Conservation (phyloP, 2,797 vertebrate genomes). For the Telmatherina bonti region DNA sequence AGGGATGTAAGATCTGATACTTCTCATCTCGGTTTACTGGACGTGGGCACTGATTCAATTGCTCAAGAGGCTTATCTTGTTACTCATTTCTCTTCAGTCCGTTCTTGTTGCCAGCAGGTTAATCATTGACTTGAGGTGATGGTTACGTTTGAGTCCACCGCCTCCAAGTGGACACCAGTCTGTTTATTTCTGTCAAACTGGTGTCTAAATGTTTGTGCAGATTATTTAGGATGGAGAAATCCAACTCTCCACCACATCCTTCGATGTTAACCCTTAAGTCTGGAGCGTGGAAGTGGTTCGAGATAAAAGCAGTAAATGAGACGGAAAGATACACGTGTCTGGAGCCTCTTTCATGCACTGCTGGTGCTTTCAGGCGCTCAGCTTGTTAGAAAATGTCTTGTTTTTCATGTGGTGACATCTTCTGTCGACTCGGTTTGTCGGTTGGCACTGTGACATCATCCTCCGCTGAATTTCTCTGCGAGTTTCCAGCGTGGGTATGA, state of each 20-base stretch:
- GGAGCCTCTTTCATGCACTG: neutral
- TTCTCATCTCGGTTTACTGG: too few relatives aligned
- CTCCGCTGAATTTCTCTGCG: neutral
- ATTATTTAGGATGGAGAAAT: neutral
- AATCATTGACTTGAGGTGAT: neutral
- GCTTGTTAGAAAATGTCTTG: neutral
- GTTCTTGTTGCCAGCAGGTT: neutral
- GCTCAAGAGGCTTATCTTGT: too few relatives aligned
- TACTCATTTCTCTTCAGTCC: neutral
- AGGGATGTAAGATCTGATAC: too few relatives aligned
- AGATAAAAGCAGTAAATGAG: neutral
- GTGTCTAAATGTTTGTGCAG: too few relatives aligned
- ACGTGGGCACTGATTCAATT: too few relatives aligned
- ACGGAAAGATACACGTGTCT: too few relatives aligned
- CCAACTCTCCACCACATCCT: neutral
- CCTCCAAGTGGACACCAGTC: neutral
- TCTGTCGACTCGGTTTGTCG: neutral
- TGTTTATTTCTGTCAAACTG: neutral
- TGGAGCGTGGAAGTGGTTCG: too few relatives aligned
- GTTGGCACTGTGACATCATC: neutral
- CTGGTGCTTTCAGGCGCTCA: neutral
- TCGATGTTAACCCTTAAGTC: neutral
- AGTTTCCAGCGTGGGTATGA: conserved; percentile 2
- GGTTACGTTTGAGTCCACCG: neutral
- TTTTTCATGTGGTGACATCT: neutral